Evolutionary conservation across 2,888 invertebrate genomes (phyloP), one percentile per base, ranked within the genome.

Genomic region (Cantharis rustica): DNA sequence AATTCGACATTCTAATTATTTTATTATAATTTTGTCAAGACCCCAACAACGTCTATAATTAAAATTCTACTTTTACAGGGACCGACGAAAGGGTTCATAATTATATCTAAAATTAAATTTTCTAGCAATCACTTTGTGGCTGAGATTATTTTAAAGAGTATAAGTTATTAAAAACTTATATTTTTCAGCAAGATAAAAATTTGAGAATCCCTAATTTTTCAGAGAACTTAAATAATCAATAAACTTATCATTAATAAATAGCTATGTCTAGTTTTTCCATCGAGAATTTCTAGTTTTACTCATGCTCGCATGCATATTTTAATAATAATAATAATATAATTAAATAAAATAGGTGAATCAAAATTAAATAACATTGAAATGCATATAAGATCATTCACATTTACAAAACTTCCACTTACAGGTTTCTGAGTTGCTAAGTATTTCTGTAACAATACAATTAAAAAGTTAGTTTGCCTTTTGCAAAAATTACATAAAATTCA

Each of bases 341-440:
- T n/a, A 47, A n/a, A 2, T 7, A 47, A 5, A n/a, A 47, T 47
- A 47, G 47, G n/a, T n/a, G 47, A 47, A 47, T n/a, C n/a, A 47
- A n/a, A 47, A 47, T n/a, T 47, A 47, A n/a, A 31, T 31, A 31
- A 31, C 4, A 31, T 13, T 31, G 31, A 31, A n/a, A n/a, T 47
- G 47, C 47, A n/a, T 7, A 47, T n/a, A 47, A 47, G n/a, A 47
- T 47, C 47, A 47, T 47, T n/a, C 47, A 47, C n/a, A 47, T 47
- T 47, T 47, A 47, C n/a, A n/a, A 9, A 47, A 47, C n/a, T 27
- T 23, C 13, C 11, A 68, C 68, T 68, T 68, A 68, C 68, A 15
- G 68, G 68, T 68, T 68, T 68, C 16, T 27, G 68, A 27, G 68
- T 16, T 68, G 26, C 23, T 68, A 68, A 68, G 26, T 68, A 68